Percentiles rank a stretch among this genome's conserved stretches.
Evolutionary conservation across 2,888 invertebrate species (phyloP).

Genomic region (Trichopoda pennipes): DNA sequence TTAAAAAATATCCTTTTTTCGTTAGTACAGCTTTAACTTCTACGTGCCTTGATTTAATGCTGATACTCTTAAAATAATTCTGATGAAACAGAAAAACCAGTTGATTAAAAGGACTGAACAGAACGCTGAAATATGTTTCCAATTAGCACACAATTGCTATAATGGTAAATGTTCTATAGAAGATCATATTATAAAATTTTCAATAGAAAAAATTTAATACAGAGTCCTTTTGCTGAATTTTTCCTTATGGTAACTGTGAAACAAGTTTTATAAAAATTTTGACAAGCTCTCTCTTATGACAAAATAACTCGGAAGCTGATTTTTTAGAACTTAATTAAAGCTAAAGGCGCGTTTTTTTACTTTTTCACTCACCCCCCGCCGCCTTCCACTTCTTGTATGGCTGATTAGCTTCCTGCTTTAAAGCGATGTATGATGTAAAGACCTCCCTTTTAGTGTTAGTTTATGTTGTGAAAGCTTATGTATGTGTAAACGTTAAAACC

Average conservation of each 20-base stretch:
- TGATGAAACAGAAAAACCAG: not conserved
- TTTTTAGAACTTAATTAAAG: slow-evolving; percentile 9
- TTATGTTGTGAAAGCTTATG: slow-evolving; percentile 56
- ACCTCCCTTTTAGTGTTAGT: slow-evolving; percentile 40
- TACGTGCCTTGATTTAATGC: not conserved
- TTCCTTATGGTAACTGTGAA: too few species aligned
- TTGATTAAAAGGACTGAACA: too few species aligned
- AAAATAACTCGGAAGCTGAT: not conserved
- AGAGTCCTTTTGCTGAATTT: too few species aligned
- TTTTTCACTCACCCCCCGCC: not conserved
- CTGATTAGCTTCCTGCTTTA: slow-evolving; percentile 27
- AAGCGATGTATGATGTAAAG: slow-evolving; percentile 32
- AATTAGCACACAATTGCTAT: too few species aligned
- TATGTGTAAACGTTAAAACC: slow-evolving; percentile 61
- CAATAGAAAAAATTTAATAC: too few species aligned
- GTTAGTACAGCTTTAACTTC: not conserved
- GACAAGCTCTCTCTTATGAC: not conserved
- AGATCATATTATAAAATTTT: too few species aligned
- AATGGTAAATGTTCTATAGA: too few species aligned
- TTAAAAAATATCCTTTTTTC: not conserved
- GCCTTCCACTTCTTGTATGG: too few species aligned
- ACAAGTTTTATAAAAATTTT: too few species aligned
- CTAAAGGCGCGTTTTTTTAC: not conserved
- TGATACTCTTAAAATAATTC: not conserved
- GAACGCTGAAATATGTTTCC: too few species aligned